Evolutionary conservation across 1,140 invertebrate species (phyloP), one percentile per base, ranked within the genome.

Genomic region (Drosophila lacteicornis): DNA sequence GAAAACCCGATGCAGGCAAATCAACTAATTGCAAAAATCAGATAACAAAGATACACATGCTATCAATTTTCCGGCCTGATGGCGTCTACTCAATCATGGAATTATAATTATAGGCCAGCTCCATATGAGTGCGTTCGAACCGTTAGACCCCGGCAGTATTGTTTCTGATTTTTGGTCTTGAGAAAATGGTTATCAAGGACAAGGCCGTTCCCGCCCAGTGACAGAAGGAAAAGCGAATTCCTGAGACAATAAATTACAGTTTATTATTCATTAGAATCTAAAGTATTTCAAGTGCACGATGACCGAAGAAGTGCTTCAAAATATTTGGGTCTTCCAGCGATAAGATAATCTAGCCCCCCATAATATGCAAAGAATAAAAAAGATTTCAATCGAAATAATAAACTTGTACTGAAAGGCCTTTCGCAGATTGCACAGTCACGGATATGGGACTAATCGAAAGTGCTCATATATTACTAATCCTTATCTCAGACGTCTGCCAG

Each of bases 391-490:
- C 68, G 8, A 22, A 30, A 43, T 50, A 19, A 51, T 50, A 59
- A 50, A 71, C 27, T 46, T 30, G 12, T n/a, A 40, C 9, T 40
- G 30, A 30, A 47, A 59, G 45, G 19, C n/a, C 43, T 36, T 43
- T 36, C 4, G 11, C n/a, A 36, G 27, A 42, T 25, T 73, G 66
- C 51, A 15, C 0, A 71, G 67, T 73, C 69, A 51, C 5, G 27
- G 7, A 43, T 17, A 30, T 19, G 11, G 19, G 43, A 33, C 38
- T 38, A 73, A 73, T 73, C 70, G 11, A 73, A 70, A 42, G 53
- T 17, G 38, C 1, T 36, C 53, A 74, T 73, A 73, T 74, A 60
- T 73, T 43, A 71, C 19, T 38, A 74, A 60, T 74, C 70, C 70
- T 74, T 74, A 74, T 73, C 70, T 27, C 11, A 40, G 11, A 49